phyloP scores from a whole-genome alignment of 1,140 invertebrate species.

The Orius insidiosus region DNA sequence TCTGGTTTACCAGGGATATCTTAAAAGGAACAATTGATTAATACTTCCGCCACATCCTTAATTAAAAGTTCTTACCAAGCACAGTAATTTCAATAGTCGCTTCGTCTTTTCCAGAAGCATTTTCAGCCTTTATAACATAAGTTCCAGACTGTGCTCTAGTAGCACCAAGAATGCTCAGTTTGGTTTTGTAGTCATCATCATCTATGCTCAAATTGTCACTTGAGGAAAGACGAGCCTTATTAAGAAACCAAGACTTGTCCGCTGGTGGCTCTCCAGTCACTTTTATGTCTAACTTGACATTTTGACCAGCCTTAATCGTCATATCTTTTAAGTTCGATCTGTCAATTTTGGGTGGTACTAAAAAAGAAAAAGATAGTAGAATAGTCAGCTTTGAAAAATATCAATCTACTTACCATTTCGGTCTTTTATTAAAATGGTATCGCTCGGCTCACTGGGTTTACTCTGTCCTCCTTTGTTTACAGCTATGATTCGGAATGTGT shows the following conservation, averaged over 20 bases:
- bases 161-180: constrained; percentile 54
- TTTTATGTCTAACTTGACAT: constrained; percentile 71
- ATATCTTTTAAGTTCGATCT: constrained; percentile 72
- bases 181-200: constrained; percentile 69
- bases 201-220: constrained; percentile 59
- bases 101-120: constrained; percentile 78
- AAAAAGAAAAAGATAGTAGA: constrained; percentile 12
- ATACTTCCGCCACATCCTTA: not conserved
- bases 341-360: constrained; percentile 79
- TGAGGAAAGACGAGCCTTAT: constrained; percentile 47
- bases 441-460: constrained; percentile 72
- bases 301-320: constrained; percentile 70
- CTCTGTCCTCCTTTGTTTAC: constrained; percentile 87
- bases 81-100: constrained; percentile 76
- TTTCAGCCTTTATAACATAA: constrained; percentile 76
- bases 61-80: constrained; percentile 31
- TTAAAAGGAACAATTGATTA: constrained; percentile 12
- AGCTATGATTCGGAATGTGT: constrained; percentile 91
- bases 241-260: constrained; percentile 66
- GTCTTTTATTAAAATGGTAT: constrained; percentile 67
- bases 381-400: constrained; percentile 7
- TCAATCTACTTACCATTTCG: constrained; percentile 43
- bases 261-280: constrained; percentile 78
- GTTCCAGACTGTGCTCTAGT: constrained; percentile 68
- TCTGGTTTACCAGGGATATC: constrained; percentile 79